Conservation (phyloP, 2,797 vertebrate species). For the Poeciliopsis turneri region DNA sequence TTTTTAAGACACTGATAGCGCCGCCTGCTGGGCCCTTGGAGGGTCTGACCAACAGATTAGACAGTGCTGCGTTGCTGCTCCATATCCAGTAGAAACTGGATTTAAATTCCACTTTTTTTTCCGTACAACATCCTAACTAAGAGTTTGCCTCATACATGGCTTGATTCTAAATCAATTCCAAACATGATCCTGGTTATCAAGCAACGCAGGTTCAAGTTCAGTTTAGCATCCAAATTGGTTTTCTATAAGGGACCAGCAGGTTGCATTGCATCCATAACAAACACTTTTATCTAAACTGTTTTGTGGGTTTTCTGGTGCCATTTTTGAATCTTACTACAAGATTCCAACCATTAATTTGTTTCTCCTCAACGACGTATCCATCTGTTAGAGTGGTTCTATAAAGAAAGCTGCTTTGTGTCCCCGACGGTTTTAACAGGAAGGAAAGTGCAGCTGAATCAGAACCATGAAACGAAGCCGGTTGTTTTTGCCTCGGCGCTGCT, state of each 20-base stretch:
- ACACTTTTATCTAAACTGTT: background rate
- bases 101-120: background rate
- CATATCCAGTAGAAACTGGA: background rate
- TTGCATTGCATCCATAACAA: background rate
- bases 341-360: background rate
- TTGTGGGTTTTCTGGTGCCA: background rate
- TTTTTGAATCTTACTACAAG: too few relatives aligned
- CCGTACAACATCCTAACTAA: background rate
- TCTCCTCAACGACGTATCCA: background rate
- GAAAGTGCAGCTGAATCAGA: background rate
- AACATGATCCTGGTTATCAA: too few relatives aligned
- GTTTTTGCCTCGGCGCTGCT: background rate
- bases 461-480: background rate
- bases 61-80: background rate
- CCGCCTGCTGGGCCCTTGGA: too few relatives aligned
- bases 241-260: too few relatives aligned
- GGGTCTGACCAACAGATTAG: background rate
- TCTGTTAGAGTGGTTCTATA: background rate
- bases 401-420: background rate
- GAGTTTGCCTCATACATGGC: background rate
- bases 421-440: background rate
- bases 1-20: too few relatives aligned
- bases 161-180: background rate
- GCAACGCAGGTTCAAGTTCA: too few relatives aligned
- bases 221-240: too few relatives aligned